Base-by-base conservation (phyloP, 1,140 invertebrate genomes). In the Leptinotarsa texana region DNA sequence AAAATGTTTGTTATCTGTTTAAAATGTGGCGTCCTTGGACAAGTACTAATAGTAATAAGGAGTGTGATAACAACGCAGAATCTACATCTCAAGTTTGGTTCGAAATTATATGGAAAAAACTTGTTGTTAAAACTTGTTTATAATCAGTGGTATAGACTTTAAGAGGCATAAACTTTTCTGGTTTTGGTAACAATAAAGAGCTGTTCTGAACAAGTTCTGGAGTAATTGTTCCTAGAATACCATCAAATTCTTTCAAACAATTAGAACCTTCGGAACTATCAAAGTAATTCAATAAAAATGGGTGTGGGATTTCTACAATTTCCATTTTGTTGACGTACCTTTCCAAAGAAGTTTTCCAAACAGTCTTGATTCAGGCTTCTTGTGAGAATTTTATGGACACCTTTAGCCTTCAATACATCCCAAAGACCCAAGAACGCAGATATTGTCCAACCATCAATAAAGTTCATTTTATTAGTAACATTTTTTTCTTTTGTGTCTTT, bases 331-430 rank as follows among this genome's bases (percentile, higher is more conserved):
- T 69, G 33, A 13, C 73, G 13, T 17, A 74, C 27, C n/a, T 42
- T 48, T 2, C 75, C 62, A 76, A 79, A 79, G 65, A 76, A 73
- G 49, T 80, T 80, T 72, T 79, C 76, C 18, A 78, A 33, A 69
- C 33, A 72, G 51, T 79, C 78, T 65, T 78, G 74, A 65, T 79
- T 79, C 21, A 78, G 11, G 65, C 74, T 61, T 65, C 78, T 27
- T 21, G 78, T 79, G 15, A 65, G 63, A 4, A 74, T 42, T 62
- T n/a, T 42, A 6, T 18, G 17, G 22, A 73, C 18, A 15, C 48
- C 63, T 67, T 72, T 48, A n/a, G 21, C 6, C 69, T 77, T 63
- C 22, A 77, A 48, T 17, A 17, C 47, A 13, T 77, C 61, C 69
- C 75, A 27, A 79, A 77, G 42, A 17, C 61, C 21, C 18, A 71